Evolutionary conservation across 1,140 invertebrate genomes (phyloP).

Genomic region (Pseudoatta argentina): DNA sequence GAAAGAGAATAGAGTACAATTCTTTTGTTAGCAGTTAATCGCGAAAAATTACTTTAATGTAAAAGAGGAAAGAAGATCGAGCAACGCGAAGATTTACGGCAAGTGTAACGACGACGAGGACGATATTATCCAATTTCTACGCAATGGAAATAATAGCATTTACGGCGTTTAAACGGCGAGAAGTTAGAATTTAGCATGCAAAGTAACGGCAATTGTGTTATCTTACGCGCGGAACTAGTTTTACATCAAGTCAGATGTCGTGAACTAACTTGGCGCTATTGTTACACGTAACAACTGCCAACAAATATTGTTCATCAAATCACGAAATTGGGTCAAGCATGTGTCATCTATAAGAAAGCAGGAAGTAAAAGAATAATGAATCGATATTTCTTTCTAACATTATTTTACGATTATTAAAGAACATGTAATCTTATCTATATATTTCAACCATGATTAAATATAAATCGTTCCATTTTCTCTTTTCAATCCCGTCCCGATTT

Average conservation of each 20-base stretch:
- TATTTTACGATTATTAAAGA: not conserved
- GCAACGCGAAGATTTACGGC: not conserved
- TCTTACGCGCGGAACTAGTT: conserved; percentile 28
- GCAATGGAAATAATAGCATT: conserved; percentile 37
- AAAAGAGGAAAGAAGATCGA: not conserved
- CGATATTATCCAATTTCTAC: conserved; percentile 23
- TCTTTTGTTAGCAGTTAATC: not conserved
- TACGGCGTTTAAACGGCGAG: conserved; percentile 11
- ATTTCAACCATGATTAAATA: conserved; percentile 28
- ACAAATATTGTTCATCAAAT: conserved; percentile 54
- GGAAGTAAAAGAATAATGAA: not conserved
- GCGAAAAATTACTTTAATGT: not conserved
- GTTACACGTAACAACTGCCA: conserved; percentile 24
- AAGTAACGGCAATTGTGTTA: conserved; percentile 49
- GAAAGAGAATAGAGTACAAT: not conserved
- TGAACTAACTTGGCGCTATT: conserved; percentile 45
- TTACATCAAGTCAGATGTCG: conserved; percentile 47
- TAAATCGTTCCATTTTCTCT: not conserved
- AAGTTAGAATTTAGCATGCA: conserved; percentile 37
- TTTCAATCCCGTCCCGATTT: not conserved
- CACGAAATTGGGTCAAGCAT: conserved; percentile 11
- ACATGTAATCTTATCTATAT: not conserved
- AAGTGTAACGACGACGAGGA: not conserved
- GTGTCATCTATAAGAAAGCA: not conserved
- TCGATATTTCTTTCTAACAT: not conserved